phyloP scores from a whole-genome alignment of 2,797 vertebrate species.

The Acrossocheilus wenchowensis region DNA sequence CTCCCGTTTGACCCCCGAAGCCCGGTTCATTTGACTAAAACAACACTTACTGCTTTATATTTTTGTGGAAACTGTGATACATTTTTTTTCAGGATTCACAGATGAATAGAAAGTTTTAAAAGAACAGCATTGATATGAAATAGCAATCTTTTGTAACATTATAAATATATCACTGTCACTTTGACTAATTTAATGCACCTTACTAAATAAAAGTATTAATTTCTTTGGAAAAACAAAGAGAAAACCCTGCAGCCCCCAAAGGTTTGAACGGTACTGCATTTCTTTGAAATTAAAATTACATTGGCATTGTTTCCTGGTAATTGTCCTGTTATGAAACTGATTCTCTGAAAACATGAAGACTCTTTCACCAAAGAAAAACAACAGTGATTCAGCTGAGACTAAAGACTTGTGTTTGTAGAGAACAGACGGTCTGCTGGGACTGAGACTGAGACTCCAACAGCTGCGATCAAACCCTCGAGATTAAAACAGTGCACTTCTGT shows the following conservation, averaged over 20 bases:
- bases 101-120: no score
- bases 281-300: background rate
- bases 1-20: no score
- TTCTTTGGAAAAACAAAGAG: background rate
- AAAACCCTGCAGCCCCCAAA: background rate
- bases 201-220: no score
- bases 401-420: background rate
- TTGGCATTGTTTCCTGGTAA: background rate
- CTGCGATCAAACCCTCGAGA: conserved; percentile 21
- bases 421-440: background rate
- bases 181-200: background rate
- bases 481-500: background rate
- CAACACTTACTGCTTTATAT: no score
- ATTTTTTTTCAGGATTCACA: no score
- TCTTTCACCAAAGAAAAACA: background rate
- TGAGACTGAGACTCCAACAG: background rate
- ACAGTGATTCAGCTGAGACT: background rate
- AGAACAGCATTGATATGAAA: no score
- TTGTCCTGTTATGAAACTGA: background rate
- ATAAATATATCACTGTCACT: no score
- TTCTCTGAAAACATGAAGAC: background rate
- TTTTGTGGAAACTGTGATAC: no score
- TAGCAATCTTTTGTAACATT: no score
- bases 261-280: no score
- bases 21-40: no score